Evolutionary conservation across 2,113 vertebrate genomes (phyloP), one percentile per base, ranked within the genome.

Genomic region (Melanostigma gelatinosum): DNA sequence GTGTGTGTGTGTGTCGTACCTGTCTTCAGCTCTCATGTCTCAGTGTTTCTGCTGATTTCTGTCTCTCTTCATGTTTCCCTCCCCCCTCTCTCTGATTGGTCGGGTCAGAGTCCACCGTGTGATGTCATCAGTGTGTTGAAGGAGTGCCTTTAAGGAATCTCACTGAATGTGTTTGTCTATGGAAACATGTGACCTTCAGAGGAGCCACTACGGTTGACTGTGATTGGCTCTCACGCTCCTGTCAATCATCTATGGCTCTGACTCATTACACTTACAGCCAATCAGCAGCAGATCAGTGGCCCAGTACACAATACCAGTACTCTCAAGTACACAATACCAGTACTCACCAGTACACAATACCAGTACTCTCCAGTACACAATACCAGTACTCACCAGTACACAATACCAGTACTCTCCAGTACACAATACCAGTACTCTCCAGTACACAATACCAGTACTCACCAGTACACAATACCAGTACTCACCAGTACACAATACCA

Each of bases 51-150:
- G n/a, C 61, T 27, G 22, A 2, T 44, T 6, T 60, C 22, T 40
- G 18, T 34, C 18, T 57, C 20, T 5, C 4, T 79, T 16, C 20
- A n/a, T 27, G 6, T 36, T 20, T 42, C 48, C 13, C 48, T n/a
- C n/a, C 74, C 82, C 29, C 29, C 27, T n/a, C 61, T 34, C 16
- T 64, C 52, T 65, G 90, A 93, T 91, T 89, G 87, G 64, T 12
- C 67, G 0, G 90, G 86, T 93, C 88, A 93, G 75, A 87, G 90
- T 87, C 63, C 90, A 91, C 18, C 36, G 50, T 65, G 79, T 76
- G 76, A 76, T 86, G 62, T 84, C 32, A 77, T 62, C 36, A 38
- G 83, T 85, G 82, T 85, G 79, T 89, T 80, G 2, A 87, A 76
- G 85, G 90, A 83, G 88, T 72, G 86, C 72, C 3, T 1, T 55